Conservation (phyloP, 2,113 vertebrate genomes). For the Tonatia bakeri region DNA sequence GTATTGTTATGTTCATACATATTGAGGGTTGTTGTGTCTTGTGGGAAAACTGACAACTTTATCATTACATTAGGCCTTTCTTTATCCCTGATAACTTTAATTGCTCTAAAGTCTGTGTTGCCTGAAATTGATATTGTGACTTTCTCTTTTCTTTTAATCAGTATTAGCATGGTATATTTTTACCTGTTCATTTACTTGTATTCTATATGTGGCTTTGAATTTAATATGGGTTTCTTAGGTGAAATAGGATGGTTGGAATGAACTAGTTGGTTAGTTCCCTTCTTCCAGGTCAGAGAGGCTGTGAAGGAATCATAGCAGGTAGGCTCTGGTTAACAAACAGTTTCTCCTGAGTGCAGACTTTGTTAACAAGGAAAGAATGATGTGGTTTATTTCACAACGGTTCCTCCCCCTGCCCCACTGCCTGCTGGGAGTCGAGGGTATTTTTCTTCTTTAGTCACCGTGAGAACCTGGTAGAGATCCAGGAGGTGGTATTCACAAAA, state of each 20-base stretch:
- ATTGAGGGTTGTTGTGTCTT: neutral
- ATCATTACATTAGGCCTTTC: neutral
- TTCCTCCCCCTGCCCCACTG: accelerated
- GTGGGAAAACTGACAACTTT: neutral
- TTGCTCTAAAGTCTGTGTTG: neutral
- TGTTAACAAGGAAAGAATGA: neutral
- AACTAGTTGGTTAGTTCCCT: neutral
- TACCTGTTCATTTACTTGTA: neutral
- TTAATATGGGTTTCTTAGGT: neutral
- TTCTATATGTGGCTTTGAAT: neutral
- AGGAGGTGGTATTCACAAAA: neutral
- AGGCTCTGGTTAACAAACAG: neutral
- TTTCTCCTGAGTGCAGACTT: neutral
- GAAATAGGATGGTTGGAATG: neutral
- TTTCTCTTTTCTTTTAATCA: neutral
- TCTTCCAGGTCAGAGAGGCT: neutral
- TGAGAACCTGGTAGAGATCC: neutral
- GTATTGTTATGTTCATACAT: neutral
- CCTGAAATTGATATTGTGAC: neutral
- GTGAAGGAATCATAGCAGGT: neutral
- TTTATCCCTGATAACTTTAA: neutral
- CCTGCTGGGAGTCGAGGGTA: neutral
- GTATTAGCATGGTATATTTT: neutral
- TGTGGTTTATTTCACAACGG: neutral
- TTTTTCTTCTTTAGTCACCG: neutral